These are phyloP conservation scores for Argyresthia albistria DNA, from an alignment of 2,888 invertebrate species.

Conservation along the genomic window DNA sequence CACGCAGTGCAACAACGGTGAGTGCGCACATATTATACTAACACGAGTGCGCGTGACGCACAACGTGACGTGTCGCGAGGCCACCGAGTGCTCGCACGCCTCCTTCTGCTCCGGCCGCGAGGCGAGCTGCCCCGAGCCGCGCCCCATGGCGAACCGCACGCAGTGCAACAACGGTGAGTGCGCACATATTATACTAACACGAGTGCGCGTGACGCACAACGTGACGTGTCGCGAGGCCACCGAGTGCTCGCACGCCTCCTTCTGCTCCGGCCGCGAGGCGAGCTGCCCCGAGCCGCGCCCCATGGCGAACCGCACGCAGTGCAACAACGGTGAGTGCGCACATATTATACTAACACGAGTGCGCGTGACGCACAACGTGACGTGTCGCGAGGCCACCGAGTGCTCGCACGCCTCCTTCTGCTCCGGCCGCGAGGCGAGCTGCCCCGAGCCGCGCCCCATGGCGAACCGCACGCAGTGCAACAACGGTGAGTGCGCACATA, in stretches of 20 bases:
- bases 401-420: constrained; percentile 93
- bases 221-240: constrained; percentile 86
- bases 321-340: constrained; percentile 86
- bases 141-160: constrained; percentile 89
- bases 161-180: constrained; percentile 91
- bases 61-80: constrained; percentile 83
- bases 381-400: constrained; percentile 89
- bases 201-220: constrained; percentile 72
- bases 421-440: constrained; percentile 87
- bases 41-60: constrained; percentile 61
- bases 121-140: constrained; percentile 90
- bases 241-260: constrained; percentile 91
- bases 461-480: constrained; percentile 96
- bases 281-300: constrained; percentile 90
- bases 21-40: constrained; percentile 19
- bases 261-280: constrained; percentile 88
- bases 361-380: constrained; percentile 72
- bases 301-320: constrained; percentile 91
- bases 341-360: constrained; percentile 34
- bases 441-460: constrained; percentile 87
- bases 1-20: constrained; percentile 96
- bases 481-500: constrained; percentile 76
- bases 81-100: constrained; percentile 91
- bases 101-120: constrained; percentile 89
- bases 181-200: not conserved